Base-by-base conservation (phyloP, 2,797 vertebrate genomes). In the Acridotheres tristis region DNA sequence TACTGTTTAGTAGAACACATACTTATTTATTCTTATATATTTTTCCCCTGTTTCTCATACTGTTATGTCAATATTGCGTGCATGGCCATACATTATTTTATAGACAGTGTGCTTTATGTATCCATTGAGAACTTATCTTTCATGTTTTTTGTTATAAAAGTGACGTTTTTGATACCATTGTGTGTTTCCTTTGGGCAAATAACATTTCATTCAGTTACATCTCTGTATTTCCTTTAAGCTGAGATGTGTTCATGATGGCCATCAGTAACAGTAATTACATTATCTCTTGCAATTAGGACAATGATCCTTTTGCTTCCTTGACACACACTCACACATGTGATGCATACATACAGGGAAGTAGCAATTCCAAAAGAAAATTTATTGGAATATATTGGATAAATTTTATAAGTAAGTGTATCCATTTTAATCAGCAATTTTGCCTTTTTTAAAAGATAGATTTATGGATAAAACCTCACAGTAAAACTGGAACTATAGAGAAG, bases 261-360 rank as follows among this genome's bases (percentile, higher is more conserved):
- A 36, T 42, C 42, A 40, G 29, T 45, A 61, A 67, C 15, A 21
- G 13, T 19, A 83, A 62, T 8, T 58, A 11, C 21, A 59, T 75
- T 16, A 43, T 12, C 7, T 53, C 58, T 59, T 69, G 29, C 36
- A 40, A 18, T 61, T 65, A 42, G 25, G 16, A 63, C 18, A 72
- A 15, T 32, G 38, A 40, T 27, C 34, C 5, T 66, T 69, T 26
- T 69, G 7, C n/a, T 88, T 78, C 51, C 59, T 81, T 67, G 13
- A 48, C 17, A 72, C 21, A 51, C 1, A 2, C 3, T 57, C 15
- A 50, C 9, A 12, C 3, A 13, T 13, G 4, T 38, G 38, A 51
- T 71, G 11, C 11, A 34, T 20, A 45, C 0, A 1, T 29, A 47
- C 4, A 79, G 27, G 11, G 50, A 90, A 79, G 25, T 0, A 1